Percentiles rank a stretch among this genome's conserved stretches.
phyloP scores from a whole-genome alignment of 2,888 invertebrate species.

The Coelogynopora nodosa region DNA sequence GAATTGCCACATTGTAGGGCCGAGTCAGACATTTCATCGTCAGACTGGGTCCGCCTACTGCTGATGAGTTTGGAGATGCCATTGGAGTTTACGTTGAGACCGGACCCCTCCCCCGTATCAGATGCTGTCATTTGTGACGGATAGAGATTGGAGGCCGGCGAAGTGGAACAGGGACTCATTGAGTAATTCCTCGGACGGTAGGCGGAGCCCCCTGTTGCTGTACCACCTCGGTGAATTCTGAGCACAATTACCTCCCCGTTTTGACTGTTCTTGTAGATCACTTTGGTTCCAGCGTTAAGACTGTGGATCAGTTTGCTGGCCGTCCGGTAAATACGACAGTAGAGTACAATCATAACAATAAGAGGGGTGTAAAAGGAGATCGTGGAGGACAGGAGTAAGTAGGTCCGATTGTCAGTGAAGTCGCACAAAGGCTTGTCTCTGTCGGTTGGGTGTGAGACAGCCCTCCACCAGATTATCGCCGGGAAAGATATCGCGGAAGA shows the following conservation, averaged over 20 bases:
- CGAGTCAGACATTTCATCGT: neutral
- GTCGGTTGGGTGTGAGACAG: constrained; percentile 61
- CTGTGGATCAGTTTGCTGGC: constrained; percentile 86
- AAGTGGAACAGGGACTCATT: neutral
- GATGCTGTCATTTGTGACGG: neutral
- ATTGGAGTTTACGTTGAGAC: neutral
- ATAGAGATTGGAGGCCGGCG: neutral
- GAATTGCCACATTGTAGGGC: constrained; percentile 6
- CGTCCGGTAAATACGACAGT: constrained; percentile 88
- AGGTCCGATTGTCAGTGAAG: constrained; percentile 91
- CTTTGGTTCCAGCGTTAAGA: constrained; percentile 81
- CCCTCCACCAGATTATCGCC: constrained; percentile 72
- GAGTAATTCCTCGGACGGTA: neutral
- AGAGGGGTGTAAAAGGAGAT: constrained; percentile 95
- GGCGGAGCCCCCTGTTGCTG: neutral
- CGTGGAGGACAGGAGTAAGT: constrained; percentile 91
- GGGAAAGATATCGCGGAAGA: constrained; percentile 95
- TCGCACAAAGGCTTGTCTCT: constrained; percentile 67
- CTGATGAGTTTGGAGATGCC: neutral
- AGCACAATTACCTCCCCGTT: constrained; percentile 72
- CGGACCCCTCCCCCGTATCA: neutral
- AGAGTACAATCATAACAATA: constrained; percentile 95
- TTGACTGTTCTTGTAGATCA: constrained; percentile 58
- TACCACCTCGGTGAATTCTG: constrained; percentile 79
- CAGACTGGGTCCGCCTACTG: neutral